phyloP scores from a whole-genome alignment of 2,888 invertebrate genomes.

The Thumatha senex region DNA sequence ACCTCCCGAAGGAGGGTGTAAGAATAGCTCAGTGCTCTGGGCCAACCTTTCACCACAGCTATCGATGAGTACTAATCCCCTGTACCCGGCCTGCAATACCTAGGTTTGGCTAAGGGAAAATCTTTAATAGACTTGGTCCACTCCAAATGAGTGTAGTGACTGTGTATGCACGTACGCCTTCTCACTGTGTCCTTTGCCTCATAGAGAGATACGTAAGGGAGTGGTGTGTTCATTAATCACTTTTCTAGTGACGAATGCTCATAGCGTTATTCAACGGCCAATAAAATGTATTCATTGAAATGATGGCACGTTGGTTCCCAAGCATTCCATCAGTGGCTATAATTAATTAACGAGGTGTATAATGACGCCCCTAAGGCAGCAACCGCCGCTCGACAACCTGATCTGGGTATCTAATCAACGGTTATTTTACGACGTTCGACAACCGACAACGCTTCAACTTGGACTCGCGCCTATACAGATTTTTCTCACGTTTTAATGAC shows the following conservation, averaged over 20 bases:
- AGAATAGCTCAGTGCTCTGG: too few species aligned
- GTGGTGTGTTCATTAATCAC: not conserved
- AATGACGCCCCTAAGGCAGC: not conserved
- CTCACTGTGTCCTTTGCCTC: too few species aligned
- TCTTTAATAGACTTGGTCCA: too few species aligned
- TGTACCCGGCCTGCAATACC: too few species aligned
- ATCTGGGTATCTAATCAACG: conserved; percentile 1
- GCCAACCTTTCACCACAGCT: too few species aligned
- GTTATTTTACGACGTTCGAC: conserved; percentile 1
- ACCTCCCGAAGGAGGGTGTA: too few species aligned
- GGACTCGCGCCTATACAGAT: conserved; percentile 47
- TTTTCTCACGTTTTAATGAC: conserved; percentile 22
- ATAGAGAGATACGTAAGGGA: not conserved
- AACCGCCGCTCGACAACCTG: conserved; percentile 5
- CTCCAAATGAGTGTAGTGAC: too few species aligned
- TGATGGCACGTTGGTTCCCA: not conserved
- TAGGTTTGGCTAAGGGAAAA: too few species aligned
- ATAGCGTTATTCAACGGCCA: not conserved
- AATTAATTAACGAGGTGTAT: conserved; percentile 2
- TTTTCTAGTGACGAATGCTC: not conserved
- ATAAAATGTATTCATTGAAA: not conserved
- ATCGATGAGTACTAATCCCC: too few species aligned
- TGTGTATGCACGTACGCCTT: too few species aligned
- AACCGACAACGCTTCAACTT: not conserved
- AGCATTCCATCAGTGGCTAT: not conserved